A percentile compares a stretch with the other conserved stretches of the same genome.
These are phyloP conservation scores for Oegoconia quadripuncta DNA, from an alignment of 2,888 invertebrate genomes.

Conservation along the genomic window DNA sequence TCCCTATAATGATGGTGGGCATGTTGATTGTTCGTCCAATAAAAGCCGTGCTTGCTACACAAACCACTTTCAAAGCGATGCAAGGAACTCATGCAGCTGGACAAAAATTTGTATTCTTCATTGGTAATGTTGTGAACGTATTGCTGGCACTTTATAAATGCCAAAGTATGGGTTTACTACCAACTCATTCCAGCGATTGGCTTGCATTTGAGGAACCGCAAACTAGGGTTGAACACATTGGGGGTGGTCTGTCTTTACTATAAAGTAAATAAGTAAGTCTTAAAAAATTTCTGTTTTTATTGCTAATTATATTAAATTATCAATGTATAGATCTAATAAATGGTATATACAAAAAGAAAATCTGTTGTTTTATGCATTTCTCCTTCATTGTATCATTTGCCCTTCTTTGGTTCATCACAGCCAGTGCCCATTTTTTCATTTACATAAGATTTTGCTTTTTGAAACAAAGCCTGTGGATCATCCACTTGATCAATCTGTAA, in stretches of 20 bases:
- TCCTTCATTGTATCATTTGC: constrained; percentile 27
- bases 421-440: constrained; percentile 79
- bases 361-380: constrained; percentile 28
- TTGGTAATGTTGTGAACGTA: constrained; percentile 96
- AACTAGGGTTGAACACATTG: constrained; percentile 89
- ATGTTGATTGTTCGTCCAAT: constrained; percentile 98
- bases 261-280: constrained; percentile 43
- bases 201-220: constrained; percentile 97
- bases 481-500: constrained; percentile 91
- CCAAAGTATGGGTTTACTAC: constrained; percentile 97
- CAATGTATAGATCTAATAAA: constrained; percentile 53
- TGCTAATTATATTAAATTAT: constrained; percentile 47
- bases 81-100: constrained; percentile 93
- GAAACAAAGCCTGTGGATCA: constrained; percentile 86
- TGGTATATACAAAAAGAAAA: constrained; percentile 48
- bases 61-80: constrained; percentile 95
- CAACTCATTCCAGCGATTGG: constrained; percentile 99
- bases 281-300: constrained; percentile 24
- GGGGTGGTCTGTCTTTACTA: constrained; percentile 86
- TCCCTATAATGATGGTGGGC: constrained; percentile 99
- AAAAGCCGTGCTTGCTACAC: constrained; percentile 95
- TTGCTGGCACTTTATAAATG: constrained; percentile 97
- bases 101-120: constrained; percentile 95
- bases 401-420: constrained; percentile 61
- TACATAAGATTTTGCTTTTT: constrained; percentile 83